Conservation (phyloP, 2,888 invertebrate species). For the Bugulina stolonifera region DNA sequence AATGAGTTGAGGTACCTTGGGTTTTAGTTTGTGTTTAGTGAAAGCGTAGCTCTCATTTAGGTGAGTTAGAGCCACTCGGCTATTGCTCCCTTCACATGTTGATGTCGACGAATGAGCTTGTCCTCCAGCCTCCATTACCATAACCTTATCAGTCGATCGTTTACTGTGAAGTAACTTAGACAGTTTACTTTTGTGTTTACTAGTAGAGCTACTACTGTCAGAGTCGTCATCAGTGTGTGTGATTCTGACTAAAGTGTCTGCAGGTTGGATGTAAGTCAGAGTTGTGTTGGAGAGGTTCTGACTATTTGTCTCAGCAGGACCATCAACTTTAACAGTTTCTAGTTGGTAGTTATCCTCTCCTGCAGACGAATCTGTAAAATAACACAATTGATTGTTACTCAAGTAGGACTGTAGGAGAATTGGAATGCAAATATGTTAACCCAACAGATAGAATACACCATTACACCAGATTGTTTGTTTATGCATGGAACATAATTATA, state of each 20-base stretch:
- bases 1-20: too few species aligned
- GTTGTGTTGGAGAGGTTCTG: too few species aligned
- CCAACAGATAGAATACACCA: too few species aligned
- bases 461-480: too few species aligned
- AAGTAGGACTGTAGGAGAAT: too few species aligned
- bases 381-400: background rate
- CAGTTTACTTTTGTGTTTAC: background rate
- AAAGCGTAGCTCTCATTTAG: background rate
- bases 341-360: background rate
- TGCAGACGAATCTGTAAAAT: background rate
- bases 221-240: background rate
- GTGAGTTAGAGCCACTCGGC: background rate
- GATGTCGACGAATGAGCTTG: background rate
- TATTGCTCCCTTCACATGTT: background rate
- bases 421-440: too few species aligned
- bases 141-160: background rate
- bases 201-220: background rate
- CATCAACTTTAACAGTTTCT: too few species aligned
- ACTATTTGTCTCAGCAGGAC: too few species aligned
- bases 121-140: background rate
- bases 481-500: too few species aligned
- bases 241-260: background rate
- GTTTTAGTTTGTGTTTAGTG: slow-evolving; percentile 9
- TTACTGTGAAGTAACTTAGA: background rate
- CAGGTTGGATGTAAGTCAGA: background rate